Base-by-base conservation (phyloP, 1,140 invertebrate species). In the Rhopalosiphum maidis region DNA sequence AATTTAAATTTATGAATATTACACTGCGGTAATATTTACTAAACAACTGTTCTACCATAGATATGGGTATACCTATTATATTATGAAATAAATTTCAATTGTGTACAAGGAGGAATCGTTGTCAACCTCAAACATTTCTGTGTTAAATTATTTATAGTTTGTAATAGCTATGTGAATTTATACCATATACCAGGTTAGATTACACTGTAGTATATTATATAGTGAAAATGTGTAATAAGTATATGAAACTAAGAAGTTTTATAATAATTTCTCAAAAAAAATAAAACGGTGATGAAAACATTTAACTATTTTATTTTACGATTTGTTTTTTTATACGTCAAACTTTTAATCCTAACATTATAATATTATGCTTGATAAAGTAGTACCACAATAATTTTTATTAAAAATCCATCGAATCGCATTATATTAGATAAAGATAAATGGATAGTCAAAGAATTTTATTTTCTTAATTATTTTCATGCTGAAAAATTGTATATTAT, bases 381-480 rank as follows among this genome's bases (percentile, higher is more conserved):
- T n/a, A 35, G n/a, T 4, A n/a, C 1, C 7, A n/a, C n/a, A 11
- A n/a, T n/a, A 77, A n/a, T 77, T 5, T 77, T 77, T n/a, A n/a
- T 5, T n/a, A n/a, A 15, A 25, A 1, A n/a, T 68, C 7, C 18
- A 15, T 3, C n/a, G 15, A 77, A 77, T n/a, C 30, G n/a, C 60
- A 77, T 77, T 77, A 77, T n/a, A n/a, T 77, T 77, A n/a, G n/a
- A n/a, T 77, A 77, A 77, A n/a, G 25, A 77, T 35, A n/a, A n/a
- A 77, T 77, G n/a, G 4, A n/a, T n/a, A 15, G 60, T n/a, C 15
- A n/a, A n/a, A 77, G 60, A 77, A 77, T 77, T 77, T 30, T 77
- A 77, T 77, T n/a, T 77, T 77, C 30, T 77, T 77, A n/a, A 77
- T 77, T n/a, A 77, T 77, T 77, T 77, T 77, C n/a, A 15, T 77